Conservation (phyloP, 2,888 invertebrate genomes). For the Nezara viridula region DNA sequence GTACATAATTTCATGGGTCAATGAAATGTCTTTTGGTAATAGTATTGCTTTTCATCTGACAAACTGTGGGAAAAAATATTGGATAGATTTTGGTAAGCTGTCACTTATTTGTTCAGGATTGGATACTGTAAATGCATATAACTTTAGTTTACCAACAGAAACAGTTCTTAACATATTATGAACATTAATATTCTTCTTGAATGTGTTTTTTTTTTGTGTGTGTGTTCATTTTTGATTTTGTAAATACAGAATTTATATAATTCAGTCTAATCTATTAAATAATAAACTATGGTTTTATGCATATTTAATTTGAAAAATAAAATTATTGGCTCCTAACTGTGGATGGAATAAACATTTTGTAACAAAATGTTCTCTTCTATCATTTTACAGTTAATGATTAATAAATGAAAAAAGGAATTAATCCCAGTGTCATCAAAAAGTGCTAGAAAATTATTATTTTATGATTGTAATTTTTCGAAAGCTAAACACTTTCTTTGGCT, state of each 20-base stretch:
- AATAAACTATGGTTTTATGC: background rate
- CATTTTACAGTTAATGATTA: background rate
- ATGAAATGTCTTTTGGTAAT: slow-evolving; percentile 41
- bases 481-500: background rate
- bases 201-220: background rate
- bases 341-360: background rate
- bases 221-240: background rate
- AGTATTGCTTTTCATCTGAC: slow-evolving; percentile 7
- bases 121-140: background rate
- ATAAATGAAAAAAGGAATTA: too few relatives aligned
- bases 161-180: background rate
- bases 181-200: background rate
- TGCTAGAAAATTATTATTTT: background rate
- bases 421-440: too few relatives aligned
- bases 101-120: background rate
- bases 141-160: background rate
- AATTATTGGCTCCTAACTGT: background rate
- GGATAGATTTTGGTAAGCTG: slow-evolving; percentile 13
- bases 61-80: background rate
- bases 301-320: background rate
- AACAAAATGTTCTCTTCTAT: background rate
- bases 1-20: slow-evolving; percentile 51
- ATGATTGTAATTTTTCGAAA: background rate
- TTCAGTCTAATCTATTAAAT: background rate
- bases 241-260: background rate